phyloP scores from a whole-genome alignment of 2,888 invertebrate species.

The Agrochola lota region DNA sequence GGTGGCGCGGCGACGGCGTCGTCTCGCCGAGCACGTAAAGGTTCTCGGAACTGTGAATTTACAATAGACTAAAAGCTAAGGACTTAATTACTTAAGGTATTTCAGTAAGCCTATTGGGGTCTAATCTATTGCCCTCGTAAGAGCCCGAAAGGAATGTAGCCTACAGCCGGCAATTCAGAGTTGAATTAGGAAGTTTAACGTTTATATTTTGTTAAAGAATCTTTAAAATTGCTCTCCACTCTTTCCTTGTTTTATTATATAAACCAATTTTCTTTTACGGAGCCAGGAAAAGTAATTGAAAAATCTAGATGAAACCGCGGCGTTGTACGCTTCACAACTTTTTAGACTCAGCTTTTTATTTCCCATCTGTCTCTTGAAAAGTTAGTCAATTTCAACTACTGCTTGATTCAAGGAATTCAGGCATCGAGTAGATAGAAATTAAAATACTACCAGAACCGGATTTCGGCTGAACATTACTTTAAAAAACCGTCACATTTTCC shows the following conservation, averaged over 20 bases:
- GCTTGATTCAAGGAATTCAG: neutral
- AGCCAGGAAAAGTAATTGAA: slow-evolving; percentile 52
- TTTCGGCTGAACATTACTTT: slow-evolving; percentile 5
- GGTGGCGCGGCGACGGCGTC: too few species aligned
- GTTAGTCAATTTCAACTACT: slow-evolving; percentile 4
- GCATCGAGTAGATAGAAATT: neutral
- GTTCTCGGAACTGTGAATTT: slow-evolving; percentile 12
- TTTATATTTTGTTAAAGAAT: slow-evolving; percentile 38
- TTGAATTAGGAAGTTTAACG: slow-evolving; percentile 43
- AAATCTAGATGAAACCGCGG: slow-evolving; percentile 52
- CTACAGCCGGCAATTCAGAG: slow-evolving; percentile 23
- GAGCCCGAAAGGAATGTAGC: slow-evolving; percentile 41
- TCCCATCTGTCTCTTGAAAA: slow-evolving; percentile 9
- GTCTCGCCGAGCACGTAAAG: neutral
- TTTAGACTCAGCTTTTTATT: slow-evolving; percentile 16
- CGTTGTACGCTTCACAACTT: slow-evolving; percentile 12
- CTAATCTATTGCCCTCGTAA: slow-evolving; percentile 52
- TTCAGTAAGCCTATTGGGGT: slow-evolving; percentile 51
- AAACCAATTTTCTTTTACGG: slow-evolving; percentile 45
- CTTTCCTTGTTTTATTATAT: slow-evolving; percentile 26
- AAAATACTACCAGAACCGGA: neutral
- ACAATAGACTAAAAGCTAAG: slow-evolving; percentile 46
- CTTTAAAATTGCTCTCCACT: slow-evolving; percentile 31
- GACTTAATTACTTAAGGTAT: slow-evolving; percentile 60
- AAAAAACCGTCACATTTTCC: neutral